These are phyloP conservation scores for Dicyrtoma fusca DNA, from an alignment of 2,888 invertebrate species.

Conservation along the genomic window DNA sequence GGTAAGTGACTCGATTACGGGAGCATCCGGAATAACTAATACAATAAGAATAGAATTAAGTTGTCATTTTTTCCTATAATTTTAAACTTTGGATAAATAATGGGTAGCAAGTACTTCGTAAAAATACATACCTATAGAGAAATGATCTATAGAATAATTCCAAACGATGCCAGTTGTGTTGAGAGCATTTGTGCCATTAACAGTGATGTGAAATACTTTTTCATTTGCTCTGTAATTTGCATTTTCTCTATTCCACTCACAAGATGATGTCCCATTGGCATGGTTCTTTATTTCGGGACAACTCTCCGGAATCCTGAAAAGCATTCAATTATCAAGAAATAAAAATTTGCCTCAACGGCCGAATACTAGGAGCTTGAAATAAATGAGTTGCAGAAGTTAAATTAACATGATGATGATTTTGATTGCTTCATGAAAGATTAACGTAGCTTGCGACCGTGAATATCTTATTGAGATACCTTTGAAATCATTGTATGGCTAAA, in stretches of 20 bases:
- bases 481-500: too few species aligned
- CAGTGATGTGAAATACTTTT: constrained; percentile 64
- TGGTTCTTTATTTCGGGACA: constrained; percentile 12
- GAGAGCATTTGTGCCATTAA: constrained; percentile 68
- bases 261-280: constrained; percentile 39
- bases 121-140: constrained; percentile 51
- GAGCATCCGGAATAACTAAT: constrained; percentile 51
- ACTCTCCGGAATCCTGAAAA: too few species aligned
- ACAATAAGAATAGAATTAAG: background rate
- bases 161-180: constrained; percentile 47
- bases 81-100: too few species aligned
- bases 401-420: too few species aligned
- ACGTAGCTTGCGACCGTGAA: too few species aligned
- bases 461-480: too few species aligned
- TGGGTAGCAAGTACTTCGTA: too few species aligned
- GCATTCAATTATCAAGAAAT: too few species aligned
- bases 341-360: too few species aligned
- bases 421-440: too few species aligned
- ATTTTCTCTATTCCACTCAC: constrained; percentile 62
- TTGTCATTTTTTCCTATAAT: background rate
- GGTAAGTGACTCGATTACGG: constrained; percentile 24
- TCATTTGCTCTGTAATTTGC: constrained; percentile 65
- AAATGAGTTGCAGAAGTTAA: too few species aligned
- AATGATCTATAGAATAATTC: constrained; percentile 46
- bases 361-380: too few species aligned